A percentile compares a stretch with the other conserved stretches of the same genome.
These are phyloP conservation scores for Cathartes aura DNA, from an alignment of 2,113 vertebrate species.

Conservation along the genomic window DNA sequence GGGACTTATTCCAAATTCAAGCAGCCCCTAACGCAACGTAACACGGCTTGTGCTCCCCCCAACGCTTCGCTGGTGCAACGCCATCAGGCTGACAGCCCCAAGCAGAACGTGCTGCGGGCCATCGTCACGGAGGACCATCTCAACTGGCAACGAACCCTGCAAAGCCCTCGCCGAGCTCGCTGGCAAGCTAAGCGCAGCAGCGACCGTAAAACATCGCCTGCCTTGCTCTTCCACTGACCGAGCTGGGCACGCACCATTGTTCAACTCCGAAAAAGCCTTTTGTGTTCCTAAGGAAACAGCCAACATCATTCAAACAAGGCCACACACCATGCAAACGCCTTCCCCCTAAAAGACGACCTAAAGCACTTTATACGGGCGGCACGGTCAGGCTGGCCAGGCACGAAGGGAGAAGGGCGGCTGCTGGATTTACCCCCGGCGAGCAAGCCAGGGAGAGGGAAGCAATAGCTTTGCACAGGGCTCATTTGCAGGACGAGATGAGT, in stretches of 20 bases:
- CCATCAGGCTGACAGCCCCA: not conserved
- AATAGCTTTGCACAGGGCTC: accelerated
- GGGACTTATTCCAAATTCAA: not conserved
- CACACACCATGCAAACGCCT: not conserved
- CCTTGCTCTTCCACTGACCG: not conserved
- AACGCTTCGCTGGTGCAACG: not conserved
- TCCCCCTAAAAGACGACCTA: not conserved
- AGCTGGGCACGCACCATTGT: not conserved
- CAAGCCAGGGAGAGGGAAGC: not conserved
- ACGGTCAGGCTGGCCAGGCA: not conserved
- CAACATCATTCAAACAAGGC: not conserved
- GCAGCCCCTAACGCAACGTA: accelerated
- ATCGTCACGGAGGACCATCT: not conserved
- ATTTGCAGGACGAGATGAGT: accelerated
- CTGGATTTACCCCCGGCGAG: accelerated
- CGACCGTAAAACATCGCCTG: not conserved
- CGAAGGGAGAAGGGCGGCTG: accelerated
- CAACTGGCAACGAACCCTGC: not conserved
- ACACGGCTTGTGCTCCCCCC: accelerated
- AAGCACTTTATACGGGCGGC: accelerated
- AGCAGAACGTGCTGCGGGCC: not conserved
- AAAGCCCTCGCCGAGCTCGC: not conserved
- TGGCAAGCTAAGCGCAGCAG: not conserved
- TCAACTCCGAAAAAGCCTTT: not conserved
- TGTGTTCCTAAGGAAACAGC: conserved; percentile 32